Conservation (phyloP, 2,888 invertebrate species). For the Plagiodera versicolora region DNA sequence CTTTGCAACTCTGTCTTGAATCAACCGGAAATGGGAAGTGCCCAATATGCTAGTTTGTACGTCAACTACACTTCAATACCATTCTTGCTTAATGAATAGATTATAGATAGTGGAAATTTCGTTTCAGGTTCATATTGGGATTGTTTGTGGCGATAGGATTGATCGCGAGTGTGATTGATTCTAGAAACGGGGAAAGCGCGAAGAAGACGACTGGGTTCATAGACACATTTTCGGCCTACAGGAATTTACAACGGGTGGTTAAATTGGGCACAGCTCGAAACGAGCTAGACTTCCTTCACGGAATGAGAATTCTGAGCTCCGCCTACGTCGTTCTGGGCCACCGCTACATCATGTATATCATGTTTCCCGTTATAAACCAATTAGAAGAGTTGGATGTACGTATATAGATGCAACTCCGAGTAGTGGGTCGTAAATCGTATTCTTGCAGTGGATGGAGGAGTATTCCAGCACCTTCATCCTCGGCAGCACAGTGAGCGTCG, state of each 20-base stretch:
- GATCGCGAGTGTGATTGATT: conserved; percentile 17
- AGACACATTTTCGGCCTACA: conserved; percentile 37
- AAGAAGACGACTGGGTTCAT: conserved; percentile 12
- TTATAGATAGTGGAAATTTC: too few species aligned
- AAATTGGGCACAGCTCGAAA: conserved; percentile 22
- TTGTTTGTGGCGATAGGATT: conserved; percentile 22
- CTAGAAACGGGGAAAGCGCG: conserved; percentile 13
- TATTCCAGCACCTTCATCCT: conserved; percentile 39
- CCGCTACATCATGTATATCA: conserved; percentile 42
- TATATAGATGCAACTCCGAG: not conserved
- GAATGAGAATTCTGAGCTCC: conserved; percentile 55
- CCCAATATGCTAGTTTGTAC: conserved; percentile 27
- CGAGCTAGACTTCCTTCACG: conserved; percentile 54
- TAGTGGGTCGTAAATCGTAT: not conserved
- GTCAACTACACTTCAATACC: too few species aligned
- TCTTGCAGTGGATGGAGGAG: conserved; percentile 51
- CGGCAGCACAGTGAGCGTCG: conserved; percentile 61
- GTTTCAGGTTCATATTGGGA: conserved; percentile 29
- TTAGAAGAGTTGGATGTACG: conserved; percentile 35
- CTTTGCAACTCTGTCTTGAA: conserved; percentile 41
- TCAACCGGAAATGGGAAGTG: conserved; percentile 31
- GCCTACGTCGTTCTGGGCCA: conserved; percentile 57
- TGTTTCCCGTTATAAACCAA: conserved; percentile 35
- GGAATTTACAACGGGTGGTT: conserved; percentile 36
- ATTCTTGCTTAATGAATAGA: too few species aligned